These are phyloP conservation scores for Lipotes vexillifer DNA, from an alignment of 2,113 vertebrate species.

Conservation along the genomic window DNA sequence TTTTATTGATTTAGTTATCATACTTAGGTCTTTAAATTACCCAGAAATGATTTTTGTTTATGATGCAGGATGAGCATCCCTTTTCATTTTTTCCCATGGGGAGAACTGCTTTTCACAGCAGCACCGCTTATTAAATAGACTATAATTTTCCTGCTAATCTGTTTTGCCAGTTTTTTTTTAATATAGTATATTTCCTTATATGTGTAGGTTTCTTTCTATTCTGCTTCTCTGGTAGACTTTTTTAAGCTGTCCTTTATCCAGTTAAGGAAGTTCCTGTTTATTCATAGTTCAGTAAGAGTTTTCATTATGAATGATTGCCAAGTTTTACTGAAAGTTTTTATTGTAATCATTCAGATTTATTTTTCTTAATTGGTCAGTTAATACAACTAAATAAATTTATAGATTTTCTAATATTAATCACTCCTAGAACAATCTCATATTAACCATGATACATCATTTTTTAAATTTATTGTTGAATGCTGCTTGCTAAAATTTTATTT, in stretches of 20 bases:
- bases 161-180: neutral
- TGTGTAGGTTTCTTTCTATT: neutral
- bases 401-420: neutral
- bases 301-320: neutral
- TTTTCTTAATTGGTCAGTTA: neutral
- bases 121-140: neutral
- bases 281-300: neutral
- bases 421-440: neutral
- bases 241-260: neutral
- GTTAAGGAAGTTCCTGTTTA: neutral
- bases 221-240: neutral
- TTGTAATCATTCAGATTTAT: neutral
- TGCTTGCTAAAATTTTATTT: neutral
- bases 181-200: neutral
- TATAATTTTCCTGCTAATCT: neutral
- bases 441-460: neutral
- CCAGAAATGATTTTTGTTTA: neutral
- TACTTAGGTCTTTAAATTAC: neutral
- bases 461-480: neutral
- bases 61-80: neutral
- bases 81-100: neutral
- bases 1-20: neutral
- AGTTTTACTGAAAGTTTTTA: neutral
- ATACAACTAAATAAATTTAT: neutral
- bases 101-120: neutral